Base-by-base conservation (phyloP, 2,797 vertebrate species). In the Lepidocolaptes lacrymiger region DNA sequence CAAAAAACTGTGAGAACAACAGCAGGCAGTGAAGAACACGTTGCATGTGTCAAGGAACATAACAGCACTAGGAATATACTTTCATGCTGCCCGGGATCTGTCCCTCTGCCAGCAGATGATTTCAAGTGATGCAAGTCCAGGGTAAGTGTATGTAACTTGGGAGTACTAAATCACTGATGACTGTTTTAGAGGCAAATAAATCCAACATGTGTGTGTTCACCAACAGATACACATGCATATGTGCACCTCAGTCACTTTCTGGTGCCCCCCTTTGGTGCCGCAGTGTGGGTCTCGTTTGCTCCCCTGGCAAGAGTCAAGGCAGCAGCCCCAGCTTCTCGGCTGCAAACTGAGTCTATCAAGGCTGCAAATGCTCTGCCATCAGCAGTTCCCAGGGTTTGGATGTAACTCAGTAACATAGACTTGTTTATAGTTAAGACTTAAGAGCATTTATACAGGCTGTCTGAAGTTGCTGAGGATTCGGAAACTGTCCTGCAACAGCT, bases 191-290 rank as follows among this genome's bases (percentile, higher is more conserved):
- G 59, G 36, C 48, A 71, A 58, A 32, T 52, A 51, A 85, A 69
- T 66, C 27, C 30, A 14, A 1, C 3, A 23, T 61, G 44, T 59
- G 39, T 52, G 34, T 72, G 56, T 51, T 62, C 74, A 58, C 24
- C 4, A 2, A 2, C 3, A 63, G 56, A 32, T 15, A 17, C 30
- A 36, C 1, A 2, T 24, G 28, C 17, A 10, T 6, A 7, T 0
- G 0, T 18, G 37, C 64, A 32, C 21, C 37, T 37, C 27, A 2
- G 58, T 26, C 4, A 1, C n/a, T 56, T 46, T 48, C 54, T 44
- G 26, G 2, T 6, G 24, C 58, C 71, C 26, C n/a, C 51, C 10
- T 51, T 36, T 76, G 67, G 36, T 0, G 0, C 4, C 2, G 3
- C 12, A 23, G 1, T 23, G 7, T 28, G 34, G 9, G 28, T 59